Conservation (phyloP, 2,888 invertebrate genomes). For the Scaptomyza reducta region DNA sequence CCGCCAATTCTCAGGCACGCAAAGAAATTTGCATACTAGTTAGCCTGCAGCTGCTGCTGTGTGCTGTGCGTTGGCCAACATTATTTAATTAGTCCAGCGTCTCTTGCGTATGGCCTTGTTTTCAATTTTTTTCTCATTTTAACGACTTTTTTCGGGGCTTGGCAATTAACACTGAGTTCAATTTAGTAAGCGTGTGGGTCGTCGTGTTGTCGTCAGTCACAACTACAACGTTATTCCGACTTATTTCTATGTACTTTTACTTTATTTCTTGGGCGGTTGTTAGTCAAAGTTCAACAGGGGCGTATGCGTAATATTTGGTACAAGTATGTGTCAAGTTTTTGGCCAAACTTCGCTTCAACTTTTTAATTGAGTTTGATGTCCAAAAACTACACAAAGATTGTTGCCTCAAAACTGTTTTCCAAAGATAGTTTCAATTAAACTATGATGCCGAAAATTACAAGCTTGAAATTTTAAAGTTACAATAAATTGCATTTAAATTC, state of each 20-base stretch:
- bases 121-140: constrained; percentile 29
- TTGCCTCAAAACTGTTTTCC: not conserved
- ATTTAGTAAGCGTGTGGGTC: constrained; percentile 66
- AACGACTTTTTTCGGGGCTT: constrained; percentile 57
- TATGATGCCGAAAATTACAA: not conserved
- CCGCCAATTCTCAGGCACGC: constrained; percentile 46
- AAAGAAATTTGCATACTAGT: constrained; percentile 54
- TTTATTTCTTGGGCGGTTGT: constrained; percentile 2
- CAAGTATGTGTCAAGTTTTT: not conserved
- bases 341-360: not conserved
- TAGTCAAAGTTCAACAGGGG: constrained; percentile 54
- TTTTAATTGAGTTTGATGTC: constrained; percentile 6
- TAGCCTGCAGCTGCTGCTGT: constrained; percentile 39
- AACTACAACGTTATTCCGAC: not conserved
- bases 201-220: constrained; percentile 30
- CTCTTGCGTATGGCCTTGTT: constrained; percentile 65
- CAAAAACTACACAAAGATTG: not conserved
- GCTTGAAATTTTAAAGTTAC: not conserved
- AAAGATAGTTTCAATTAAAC: not conserved
- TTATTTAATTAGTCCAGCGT: constrained; percentile 69
- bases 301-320: constrained; percentile 58
- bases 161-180: constrained; percentile 77
- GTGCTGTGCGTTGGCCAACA: constrained; percentile 70
- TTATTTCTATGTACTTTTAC: constrained; percentile 9
- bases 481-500: not conserved